These are phyloP conservation scores for Theodoxus fluviatilis DNA, from an alignment of 2,888 invertebrate species.

Conservation along the genomic window DNA sequence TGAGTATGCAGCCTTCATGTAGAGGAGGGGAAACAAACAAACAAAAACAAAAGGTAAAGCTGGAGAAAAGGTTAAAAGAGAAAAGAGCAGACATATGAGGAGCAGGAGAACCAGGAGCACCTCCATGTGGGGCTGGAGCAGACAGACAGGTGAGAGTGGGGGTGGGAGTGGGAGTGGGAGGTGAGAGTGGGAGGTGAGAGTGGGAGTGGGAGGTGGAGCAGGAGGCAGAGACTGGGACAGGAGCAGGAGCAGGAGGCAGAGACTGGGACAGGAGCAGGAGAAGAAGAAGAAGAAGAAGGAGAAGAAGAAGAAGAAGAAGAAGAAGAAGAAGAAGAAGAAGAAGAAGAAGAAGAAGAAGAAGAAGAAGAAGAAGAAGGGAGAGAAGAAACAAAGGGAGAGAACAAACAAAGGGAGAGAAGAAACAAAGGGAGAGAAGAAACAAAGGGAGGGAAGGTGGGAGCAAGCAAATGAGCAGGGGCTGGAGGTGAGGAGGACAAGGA, in stretches of 20 bases:
- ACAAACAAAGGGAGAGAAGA: background rate
- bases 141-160: background rate
- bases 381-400: constrained; percentile 14
- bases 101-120: constrained; percentile 3
- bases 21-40: too few species aligned
- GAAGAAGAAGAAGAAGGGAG: background rate
- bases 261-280: constrained; percentile 26
- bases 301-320: constrained; percentile 1
- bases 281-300: constrained; percentile 25
- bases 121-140: background rate
- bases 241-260: constrained; percentile 9
- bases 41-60: too few species aligned
- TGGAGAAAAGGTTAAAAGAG: background rate
- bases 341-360: background rate
- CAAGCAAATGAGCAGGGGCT: background rate
- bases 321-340: constrained; percentile 17
- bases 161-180: background rate
- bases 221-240: background rate
- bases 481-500: too few species aligned
- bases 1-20: too few species aligned
- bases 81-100: background rate
- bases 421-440: background rate
- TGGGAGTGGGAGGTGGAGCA: constrained; percentile 61
- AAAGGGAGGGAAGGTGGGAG: background rate
- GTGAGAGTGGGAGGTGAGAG: background rate